Conservation (phyloP, 2,113 vertebrate species). For the Vulpes vulpes region DNA sequence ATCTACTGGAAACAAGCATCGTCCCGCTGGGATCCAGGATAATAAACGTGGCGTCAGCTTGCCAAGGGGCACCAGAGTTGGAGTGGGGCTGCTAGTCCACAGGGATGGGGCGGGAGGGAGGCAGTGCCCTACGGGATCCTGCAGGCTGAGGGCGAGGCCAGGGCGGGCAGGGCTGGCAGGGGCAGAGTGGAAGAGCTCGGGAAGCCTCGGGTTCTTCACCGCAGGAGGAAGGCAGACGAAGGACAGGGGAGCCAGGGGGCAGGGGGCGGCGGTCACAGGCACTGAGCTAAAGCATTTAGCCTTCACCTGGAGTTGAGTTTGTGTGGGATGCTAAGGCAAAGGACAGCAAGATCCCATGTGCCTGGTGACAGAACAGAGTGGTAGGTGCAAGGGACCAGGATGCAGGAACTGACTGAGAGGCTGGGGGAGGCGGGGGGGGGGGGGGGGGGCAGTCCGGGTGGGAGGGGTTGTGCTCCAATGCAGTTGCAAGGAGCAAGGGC, state of each 20-base stretch:
- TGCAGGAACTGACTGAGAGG: rapidly evolving
- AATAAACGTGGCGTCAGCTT: rapidly evolving
- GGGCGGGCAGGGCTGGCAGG: too few relatives aligned
- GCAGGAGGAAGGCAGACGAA: rapidly evolving
- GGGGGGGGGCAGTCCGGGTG: rapidly evolving
- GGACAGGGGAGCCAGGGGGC: not conserved
- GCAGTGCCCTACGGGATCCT: rapidly evolving
- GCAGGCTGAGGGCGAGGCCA: rapidly evolving
- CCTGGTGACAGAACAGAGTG: not conserved
- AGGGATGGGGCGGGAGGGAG: not conserved
- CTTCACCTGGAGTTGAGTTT: not conserved
- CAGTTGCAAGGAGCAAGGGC: not conserved
- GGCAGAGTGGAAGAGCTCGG: not conserved
- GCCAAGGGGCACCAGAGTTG: not conserved
- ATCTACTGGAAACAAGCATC: rapidly evolving
- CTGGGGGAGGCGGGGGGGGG: rapidly evolving
- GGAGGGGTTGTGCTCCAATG: not conserved
- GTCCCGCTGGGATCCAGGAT: not conserved
- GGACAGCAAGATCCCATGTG: not conserved
- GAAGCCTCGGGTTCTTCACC: rapidly evolving
- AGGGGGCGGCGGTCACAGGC: rapidly evolving
- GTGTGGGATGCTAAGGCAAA: not conserved
- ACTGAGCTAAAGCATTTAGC: rapidly evolving
- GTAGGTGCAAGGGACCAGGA: rapidly evolving
- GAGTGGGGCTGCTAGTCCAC: not conserved